Evolutionary conservation across 2,888 invertebrate genomes (phyloP).

Genomic region (Peribatodes rhomboidaria): DNA sequence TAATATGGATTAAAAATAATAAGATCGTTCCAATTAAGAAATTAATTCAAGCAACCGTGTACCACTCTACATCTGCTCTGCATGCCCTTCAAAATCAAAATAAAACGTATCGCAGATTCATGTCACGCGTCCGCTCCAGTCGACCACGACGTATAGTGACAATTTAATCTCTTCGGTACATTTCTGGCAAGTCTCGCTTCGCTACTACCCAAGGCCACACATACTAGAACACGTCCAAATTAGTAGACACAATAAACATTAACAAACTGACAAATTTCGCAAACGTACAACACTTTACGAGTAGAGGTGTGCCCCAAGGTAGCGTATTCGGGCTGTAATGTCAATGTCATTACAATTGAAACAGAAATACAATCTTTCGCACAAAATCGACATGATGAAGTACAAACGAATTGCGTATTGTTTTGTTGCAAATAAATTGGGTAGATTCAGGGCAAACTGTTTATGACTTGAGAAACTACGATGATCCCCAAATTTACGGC

Average conservation of each 20-base stretch:
- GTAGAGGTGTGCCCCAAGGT: slow-evolving; percentile 54
- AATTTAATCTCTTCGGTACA: slow-evolving; percentile 54
- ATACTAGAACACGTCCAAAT: slow-evolving; percentile 60
- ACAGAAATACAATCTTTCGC: slow-evolving; percentile 34
- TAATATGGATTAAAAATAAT: slow-evolving; percentile 13
- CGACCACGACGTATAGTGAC: slow-evolving; percentile 55
- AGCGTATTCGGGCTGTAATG: slow-evolving; percentile 57
- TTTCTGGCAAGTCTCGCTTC: slow-evolving; percentile 27
- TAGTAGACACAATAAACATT: slow-evolving; percentile 55
- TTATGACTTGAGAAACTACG: slow-evolving; percentile 48
- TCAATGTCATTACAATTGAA: slow-evolving; percentile 61
- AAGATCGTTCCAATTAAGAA: slow-evolving; percentile 19
- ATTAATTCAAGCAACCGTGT: slow-evolving; percentile 20
- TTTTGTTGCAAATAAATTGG: slow-evolving; percentile 50
- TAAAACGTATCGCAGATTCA: slow-evolving; percentile 50
- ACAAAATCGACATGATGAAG: slow-evolving; percentile 34
- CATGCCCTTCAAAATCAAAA: slow-evolving; percentile 48
- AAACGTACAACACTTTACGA: slow-evolving; percentile 38
- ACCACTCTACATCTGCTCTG: slow-evolving; percentile 27
- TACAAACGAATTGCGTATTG: slow-evolving; percentile 43
- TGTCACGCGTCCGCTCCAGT: slow-evolving; percentile 50
- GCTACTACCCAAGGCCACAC: slow-evolving; percentile 55
- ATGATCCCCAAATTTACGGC: slow-evolving; percentile 38
- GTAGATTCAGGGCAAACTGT: slow-evolving; percentile 57
- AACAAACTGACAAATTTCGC: slow-evolving; percentile 54